Percentiles rank a stretch among this genome's conserved stretches.
Evolutionary conservation across 1,140 invertebrate species (phyloP).

Genomic region (Lucilia sericata): DNA sequence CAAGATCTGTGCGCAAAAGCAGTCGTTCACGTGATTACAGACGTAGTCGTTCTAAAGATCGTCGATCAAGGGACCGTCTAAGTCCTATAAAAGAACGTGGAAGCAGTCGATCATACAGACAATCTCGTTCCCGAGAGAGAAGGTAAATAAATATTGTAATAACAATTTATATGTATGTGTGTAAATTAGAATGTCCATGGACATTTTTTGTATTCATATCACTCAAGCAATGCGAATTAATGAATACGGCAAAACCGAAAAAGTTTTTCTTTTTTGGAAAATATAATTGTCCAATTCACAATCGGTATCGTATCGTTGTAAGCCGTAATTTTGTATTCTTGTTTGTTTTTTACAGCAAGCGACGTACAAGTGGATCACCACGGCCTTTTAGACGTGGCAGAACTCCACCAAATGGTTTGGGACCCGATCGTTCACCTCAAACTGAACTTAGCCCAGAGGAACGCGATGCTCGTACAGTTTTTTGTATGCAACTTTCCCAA

Average conservation of each 20-base stretch:
- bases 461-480: slow-evolving; percentile 96
- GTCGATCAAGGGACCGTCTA: slow-evolving; percentile 42
- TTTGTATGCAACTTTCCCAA: slow-evolving; percentile 97
- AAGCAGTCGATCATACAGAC: slow-evolving; percentile 57
- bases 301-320: no score
- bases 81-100: slow-evolving; percentile 56
- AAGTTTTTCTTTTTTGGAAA: no score
- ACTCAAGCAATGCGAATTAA: no score
- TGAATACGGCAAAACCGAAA: no score
- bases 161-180: no score
- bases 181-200: no score
- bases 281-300: no score
- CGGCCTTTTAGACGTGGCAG: slow-evolving; percentile 53
- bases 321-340: no score
- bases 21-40: slow-evolving; percentile 62
- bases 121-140: slow-evolving; percentile 61
- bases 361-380: slow-evolving; percentile 61
- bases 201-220: no score
- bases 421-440: slow-evolving; percentile 64
- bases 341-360: slow-evolving; percentile 55
- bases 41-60: slow-evolving; percentile 52
- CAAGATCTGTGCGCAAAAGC: slow-evolving; percentile 50
- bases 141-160: slow-evolving; percentile 51
- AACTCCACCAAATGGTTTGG: slow-evolving; percentile 65
- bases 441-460: slow-evolving; percentile 96